Evolutionary conservation across 2,797 vertebrate species (phyloP).

Genomic region (Sebastes vulpes): DNA sequence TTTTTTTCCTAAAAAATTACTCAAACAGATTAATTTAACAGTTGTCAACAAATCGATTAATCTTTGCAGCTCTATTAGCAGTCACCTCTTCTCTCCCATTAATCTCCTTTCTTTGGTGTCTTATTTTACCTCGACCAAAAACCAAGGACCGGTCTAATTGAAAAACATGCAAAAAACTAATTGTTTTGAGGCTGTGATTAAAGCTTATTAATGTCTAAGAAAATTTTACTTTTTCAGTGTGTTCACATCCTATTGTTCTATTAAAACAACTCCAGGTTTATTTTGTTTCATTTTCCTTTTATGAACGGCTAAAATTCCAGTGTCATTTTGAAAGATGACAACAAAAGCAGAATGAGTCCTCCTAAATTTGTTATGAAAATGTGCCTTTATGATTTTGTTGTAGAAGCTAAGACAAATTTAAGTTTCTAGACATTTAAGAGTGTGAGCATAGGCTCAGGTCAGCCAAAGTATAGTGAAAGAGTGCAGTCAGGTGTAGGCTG

Average conservation of each 20-base stretch:
- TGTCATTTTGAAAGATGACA: neutral
- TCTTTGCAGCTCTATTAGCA: neutral
- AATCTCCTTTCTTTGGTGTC: constrained; percentile 15
- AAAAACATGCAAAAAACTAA: neutral
- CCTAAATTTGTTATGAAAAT: neutral
- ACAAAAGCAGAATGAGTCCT: neutral
- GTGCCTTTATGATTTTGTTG: neutral
- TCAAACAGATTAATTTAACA: no score
- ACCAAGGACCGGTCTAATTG: neutral
- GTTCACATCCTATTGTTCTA: neutral
- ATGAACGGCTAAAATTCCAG: neutral
- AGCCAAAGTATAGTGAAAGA: constrained; percentile 13
- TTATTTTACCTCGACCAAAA: constrained; percentile 22
- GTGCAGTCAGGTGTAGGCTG: constrained; percentile 44
- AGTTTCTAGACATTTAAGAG: neutral
- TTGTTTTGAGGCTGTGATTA: constrained; percentile 4
- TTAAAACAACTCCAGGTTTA: neutral
- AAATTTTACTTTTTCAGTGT: neutral
- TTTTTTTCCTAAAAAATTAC: no score
- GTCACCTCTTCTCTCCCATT: neutral
- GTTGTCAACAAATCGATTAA: no score
- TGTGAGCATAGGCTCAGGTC: neutral
- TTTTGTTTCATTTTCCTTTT: neutral
- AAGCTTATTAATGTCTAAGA: constrained; percentile 2
- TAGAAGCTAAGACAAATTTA: neutral